Conservation (phyloP, 2,113 vertebrate genomes). For the Lophochroa leadbeateri region DNA sequence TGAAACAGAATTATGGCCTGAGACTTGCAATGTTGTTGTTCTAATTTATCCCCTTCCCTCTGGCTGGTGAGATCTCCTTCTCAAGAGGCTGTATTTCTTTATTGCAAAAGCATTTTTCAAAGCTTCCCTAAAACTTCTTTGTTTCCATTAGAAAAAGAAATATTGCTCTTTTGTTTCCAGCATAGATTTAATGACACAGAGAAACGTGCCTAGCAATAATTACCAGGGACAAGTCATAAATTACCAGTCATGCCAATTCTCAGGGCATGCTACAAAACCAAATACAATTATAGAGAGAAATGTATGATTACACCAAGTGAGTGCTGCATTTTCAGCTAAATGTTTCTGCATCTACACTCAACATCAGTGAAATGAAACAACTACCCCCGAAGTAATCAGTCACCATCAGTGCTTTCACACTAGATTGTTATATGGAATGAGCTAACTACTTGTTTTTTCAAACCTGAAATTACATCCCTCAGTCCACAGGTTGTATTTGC, state of each 20-base stretch:
- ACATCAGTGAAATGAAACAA: not conserved
- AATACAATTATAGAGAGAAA: not conserved
- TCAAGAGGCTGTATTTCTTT: not conserved
- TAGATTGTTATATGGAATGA: not conserved
- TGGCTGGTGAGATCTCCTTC: not conserved
- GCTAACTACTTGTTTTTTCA: not conserved
- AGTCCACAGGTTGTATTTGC: not conserved
- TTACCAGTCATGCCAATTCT: not conserved
- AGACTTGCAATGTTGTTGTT: not conserved
- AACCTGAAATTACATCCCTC: not conserved
- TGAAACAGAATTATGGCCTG: not conserved
- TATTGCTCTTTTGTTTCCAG: not conserved
- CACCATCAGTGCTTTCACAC: not conserved
- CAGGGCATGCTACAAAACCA: not conserved
- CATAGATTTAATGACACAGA: slow-evolving; percentile 27
- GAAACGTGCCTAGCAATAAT: slow-evolving; percentile 31
- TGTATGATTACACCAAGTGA: not conserved
- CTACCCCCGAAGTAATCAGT: not conserved
- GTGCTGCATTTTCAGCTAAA: slow-evolving; percentile 9
- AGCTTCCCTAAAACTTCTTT: not conserved
- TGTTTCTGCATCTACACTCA: not conserved
- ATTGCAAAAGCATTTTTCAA: slow-evolving; percentile 9
- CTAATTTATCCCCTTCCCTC: not conserved
- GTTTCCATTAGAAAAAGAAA: not conserved
- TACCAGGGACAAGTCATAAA: not conserved